Evolutionary conservation across 1,140 invertebrate genomes (phyloP).

Genomic region (Listronotus oregonensis): DNA sequence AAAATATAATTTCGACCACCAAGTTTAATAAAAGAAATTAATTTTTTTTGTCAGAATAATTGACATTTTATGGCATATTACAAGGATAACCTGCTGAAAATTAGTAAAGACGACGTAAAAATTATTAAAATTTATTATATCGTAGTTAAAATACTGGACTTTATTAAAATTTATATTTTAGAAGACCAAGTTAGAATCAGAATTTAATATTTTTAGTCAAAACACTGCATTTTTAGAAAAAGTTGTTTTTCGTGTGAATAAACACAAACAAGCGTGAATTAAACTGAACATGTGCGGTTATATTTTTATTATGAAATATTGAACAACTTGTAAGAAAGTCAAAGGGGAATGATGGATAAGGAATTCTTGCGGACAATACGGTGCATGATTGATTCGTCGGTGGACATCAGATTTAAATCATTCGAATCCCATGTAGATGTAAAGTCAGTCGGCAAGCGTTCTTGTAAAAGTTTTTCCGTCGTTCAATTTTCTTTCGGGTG

Average conservation of each 20-base stretch:
- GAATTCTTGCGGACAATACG: slow-evolving; percentile 40
- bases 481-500: slow-evolving; percentile 50
- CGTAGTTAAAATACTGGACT: no score
- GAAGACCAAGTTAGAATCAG: no score
- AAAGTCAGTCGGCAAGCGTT: slow-evolving; percentile 43
- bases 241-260: slow-evolving; percentile 7
- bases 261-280: neutral
- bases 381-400: slow-evolving; percentile 51
- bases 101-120: no score
- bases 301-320: slow-evolving; percentile 29
- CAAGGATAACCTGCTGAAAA: no score
- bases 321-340: slow-evolving; percentile 18
- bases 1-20: no score
- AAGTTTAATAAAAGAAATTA: no score
- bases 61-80: no score
- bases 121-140: no score
- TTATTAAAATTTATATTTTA: no score
- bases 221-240: neutral
- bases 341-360: slow-evolving; percentile 33
- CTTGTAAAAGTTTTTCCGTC: slow-evolving; percentile 46
- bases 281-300: slow-evolving; percentile 21
- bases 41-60: no score
- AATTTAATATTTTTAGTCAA: no score
- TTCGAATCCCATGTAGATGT: slow-evolving; percentile 45
- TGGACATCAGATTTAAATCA: slow-evolving; percentile 52